Evolutionary conservation across 1,140 invertebrate genomes (phyloP), one percentile per base, ranked within the genome.

Genomic region (Leptinotarsa texana): DNA sequence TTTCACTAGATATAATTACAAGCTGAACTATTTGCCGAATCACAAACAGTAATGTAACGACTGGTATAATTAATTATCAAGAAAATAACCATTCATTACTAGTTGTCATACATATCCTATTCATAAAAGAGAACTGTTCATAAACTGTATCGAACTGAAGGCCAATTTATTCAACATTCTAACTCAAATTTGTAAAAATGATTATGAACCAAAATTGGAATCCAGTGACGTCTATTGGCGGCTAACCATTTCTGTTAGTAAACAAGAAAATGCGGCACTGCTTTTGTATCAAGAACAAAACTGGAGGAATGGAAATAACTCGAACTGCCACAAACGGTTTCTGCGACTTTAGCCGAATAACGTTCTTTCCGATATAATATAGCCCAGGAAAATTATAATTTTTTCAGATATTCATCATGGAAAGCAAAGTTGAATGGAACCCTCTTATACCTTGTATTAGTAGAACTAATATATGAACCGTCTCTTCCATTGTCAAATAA

Each of bases 251-350:
- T 17, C 51, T 57, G 17, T 42, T 42, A 42, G 27, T 57, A 57
- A 57, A 57, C 17, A 57, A 18, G 5, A 18, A 17, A 57, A 57
- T 57, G 51, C 51, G 51, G 51, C 51, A 57, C 15, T 57, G 15
- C 17, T 57, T 57, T 57, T 57, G 51, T 57, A 2, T 17, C 15
- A 22, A 15, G 15, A 67, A 42, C 24, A 67, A 67, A 18, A 67
- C 65, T 17, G 65, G 27, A 24, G 18, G 21, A 24, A 67, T 27
- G 65, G 22, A 24, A 27, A 67, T 67, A 67, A 67, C 42, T 67
- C 65, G 65, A 13, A 17, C 13, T 67, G 65, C 42, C 65, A 67
- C 8, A 67, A 67, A 67, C 65, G 24, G 65, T 67, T 42, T 67
- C 51, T 57, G 51, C 51, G 51, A 57, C 51, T 57, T n/a, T 57